These are phyloP conservation scores for Montifringilla adamsi DNA, from an alignment of 2,113 vertebrate genomes.

Conservation along the genomic window DNA sequence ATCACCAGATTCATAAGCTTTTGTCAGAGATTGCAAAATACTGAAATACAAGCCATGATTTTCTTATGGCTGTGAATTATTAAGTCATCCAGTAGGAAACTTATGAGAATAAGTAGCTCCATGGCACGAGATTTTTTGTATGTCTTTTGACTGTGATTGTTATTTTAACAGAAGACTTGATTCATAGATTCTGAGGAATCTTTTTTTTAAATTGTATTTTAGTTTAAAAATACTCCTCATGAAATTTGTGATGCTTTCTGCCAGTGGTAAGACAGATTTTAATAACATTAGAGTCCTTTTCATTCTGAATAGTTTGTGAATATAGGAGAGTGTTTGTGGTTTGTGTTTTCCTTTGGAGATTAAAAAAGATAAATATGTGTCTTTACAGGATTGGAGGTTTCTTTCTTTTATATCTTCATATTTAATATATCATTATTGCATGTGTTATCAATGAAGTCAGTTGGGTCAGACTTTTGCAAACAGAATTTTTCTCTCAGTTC, in stretches of 20 bases:
- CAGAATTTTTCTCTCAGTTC: background rate
- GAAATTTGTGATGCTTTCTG: background rate
- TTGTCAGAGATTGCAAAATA: background rate
- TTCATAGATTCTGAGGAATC: background rate
- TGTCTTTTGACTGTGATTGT: background rate
- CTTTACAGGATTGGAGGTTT: background rate
- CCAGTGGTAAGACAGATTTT: background rate
- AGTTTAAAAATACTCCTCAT: background rate
- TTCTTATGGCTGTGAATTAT: background rate
- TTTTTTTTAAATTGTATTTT: background rate
- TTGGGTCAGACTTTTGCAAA: background rate
- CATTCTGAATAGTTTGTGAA: background rate
- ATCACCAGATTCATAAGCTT: background rate
- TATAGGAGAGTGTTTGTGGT: background rate
- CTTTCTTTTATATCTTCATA: background rate
- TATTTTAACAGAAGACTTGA: background rate
- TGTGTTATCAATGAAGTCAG: background rate
- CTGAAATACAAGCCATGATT: background rate
- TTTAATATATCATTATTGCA: background rate
- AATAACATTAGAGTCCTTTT: background rate
- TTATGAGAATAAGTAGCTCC: background rate
- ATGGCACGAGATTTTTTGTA: background rate
- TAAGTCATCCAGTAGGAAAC: background rate
- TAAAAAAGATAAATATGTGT: background rate
- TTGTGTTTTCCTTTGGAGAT: background rate